Evolutionary conservation across 2,113 vertebrate genomes (phyloP).

Genomic region (Callithrix jacchus): DNA sequence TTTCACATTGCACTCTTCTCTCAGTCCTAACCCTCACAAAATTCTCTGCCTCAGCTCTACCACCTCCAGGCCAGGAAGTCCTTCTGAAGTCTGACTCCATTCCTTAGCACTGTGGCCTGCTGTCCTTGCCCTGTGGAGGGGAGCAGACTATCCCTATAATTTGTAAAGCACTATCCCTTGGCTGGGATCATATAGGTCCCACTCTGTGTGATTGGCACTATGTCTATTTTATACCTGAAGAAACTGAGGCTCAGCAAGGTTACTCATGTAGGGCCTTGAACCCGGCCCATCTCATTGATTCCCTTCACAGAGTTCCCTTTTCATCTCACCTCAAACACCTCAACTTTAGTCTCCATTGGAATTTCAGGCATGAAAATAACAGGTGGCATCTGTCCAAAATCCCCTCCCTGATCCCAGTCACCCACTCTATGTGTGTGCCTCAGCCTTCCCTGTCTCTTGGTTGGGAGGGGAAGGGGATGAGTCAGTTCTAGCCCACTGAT

Average conservation of each 20-base stretch:
- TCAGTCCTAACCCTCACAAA: background rate
- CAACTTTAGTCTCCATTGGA: background rate
- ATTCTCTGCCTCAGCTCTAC: background rate
- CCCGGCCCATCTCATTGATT: background rate
- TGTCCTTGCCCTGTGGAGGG: background rate
- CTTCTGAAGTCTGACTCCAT: background rate
- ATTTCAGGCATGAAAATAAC: slow-evolving; percentile 36
- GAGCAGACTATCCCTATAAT: background rate
- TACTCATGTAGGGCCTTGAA: background rate
- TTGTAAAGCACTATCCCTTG: background rate
- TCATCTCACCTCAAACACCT: slow-evolving; percentile 8
- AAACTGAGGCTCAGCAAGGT: background rate
- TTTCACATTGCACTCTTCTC: background rate
- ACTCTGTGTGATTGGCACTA: background rate
- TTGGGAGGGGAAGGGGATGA: background rate
- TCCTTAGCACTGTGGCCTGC: background rate
- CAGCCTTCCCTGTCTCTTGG: background rate
- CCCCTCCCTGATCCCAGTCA: background rate
- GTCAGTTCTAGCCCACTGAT: background rate
- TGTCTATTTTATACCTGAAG: slow-evolving; percentile 2
- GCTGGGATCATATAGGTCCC: background rate
- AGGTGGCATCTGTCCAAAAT: slow-evolving; percentile 5
- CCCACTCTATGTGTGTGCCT: background rate
- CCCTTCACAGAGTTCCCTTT: background rate
- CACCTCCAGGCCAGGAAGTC: background rate